These are phyloP conservation scores for Lithophane leautieri DNA, from an alignment of 2,888 invertebrate species.

Conservation along the genomic window DNA sequence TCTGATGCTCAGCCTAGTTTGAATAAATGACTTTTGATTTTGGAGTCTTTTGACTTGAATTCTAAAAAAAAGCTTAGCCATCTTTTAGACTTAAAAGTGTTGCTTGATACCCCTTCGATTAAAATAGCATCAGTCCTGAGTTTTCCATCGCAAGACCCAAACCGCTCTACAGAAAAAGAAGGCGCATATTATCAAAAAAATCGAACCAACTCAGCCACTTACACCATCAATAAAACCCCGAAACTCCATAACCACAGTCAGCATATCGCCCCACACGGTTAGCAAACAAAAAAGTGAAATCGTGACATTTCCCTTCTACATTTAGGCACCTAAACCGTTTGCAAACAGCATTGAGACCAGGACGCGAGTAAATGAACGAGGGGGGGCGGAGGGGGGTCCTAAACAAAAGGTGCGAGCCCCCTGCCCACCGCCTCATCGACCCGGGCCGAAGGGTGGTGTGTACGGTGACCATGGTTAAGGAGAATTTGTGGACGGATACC, in stretches of 20 bases:
- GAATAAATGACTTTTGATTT: too few species aligned
- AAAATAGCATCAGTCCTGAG: constrained; percentile 3
- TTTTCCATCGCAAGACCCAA: background rate
- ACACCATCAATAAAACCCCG: constrained; percentile 45
- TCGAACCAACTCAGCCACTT: constrained; percentile 50
- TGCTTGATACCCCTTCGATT: background rate
- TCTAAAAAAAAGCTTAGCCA: background rate
- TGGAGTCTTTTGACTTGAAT: too few species aligned
- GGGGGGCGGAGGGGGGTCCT: constrained; percentile 80
- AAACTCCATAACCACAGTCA: constrained; percentile 40
- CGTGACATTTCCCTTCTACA: constrained; percentile 88
- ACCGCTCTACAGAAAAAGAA: constrained; percentile 24
- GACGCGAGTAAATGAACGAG: constrained; percentile 86
- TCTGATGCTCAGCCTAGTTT: too few species aligned
- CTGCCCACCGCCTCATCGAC: constrained; percentile 81
- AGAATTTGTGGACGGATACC: background rate
- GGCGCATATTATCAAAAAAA: background rate
- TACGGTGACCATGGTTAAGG: constrained; percentile 67
- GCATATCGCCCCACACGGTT: constrained; percentile 36
- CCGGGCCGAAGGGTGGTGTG: constrained; percentile 77
- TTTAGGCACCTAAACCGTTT: constrained; percentile 89
- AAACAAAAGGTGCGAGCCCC: constrained; percentile 89
- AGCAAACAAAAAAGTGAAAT: constrained; percentile 85
- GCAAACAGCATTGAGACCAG: constrained; percentile 87
- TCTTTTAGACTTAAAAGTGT: background rate